These are phyloP conservation scores for Phalloptychus januarius DNA, from an alignment of 2,797 vertebrate genomes.

Conservation along the genomic window DNA sequence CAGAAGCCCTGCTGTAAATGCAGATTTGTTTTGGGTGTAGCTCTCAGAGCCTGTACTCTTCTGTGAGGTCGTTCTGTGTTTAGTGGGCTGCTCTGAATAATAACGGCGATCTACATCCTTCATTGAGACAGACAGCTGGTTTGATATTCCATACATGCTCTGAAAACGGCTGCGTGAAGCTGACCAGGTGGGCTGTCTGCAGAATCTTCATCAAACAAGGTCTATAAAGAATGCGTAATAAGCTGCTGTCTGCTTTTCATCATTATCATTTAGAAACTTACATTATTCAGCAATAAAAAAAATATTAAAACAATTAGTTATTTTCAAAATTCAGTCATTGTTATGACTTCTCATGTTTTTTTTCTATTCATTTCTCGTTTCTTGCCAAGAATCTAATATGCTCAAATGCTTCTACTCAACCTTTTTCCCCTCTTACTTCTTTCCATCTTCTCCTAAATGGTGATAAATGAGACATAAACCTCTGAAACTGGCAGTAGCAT, in stretches of 20 bases:
- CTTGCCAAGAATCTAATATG: constrained; percentile 17
- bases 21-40: constrained; percentile 50
- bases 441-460: constrained; percentile 30
- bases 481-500: constrained; percentile 19
- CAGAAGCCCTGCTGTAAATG: constrained; percentile 45
- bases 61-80: constrained; percentile 31
- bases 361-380: not conserved
- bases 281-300: constrained; percentile 3
- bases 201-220: constrained; percentile 36
- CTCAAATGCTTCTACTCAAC: constrained; percentile 22
- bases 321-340: constrained; percentile 22
- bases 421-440: constrained; percentile 17
- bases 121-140: constrained; percentile 36
- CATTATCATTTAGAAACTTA: constrained; percentile 2
- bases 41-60: constrained; percentile 15
- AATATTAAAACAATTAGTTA: constrained; percentile 1
- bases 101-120: constrained; percentile 36
- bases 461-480: constrained; percentile 49
- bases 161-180: constrained; percentile 21
- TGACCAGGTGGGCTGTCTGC: constrained; percentile 48
- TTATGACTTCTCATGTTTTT: constrained; percentile 13
- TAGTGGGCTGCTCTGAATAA: constrained; percentile 40
- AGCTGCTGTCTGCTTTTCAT: constrained; percentile 16
- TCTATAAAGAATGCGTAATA: constrained; percentile 17
- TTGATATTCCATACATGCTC: constrained; percentile 29